Evolutionary conservation across 1,140 invertebrate genomes (phyloP).

Genomic region (Drosophila kanapiae): DNA sequence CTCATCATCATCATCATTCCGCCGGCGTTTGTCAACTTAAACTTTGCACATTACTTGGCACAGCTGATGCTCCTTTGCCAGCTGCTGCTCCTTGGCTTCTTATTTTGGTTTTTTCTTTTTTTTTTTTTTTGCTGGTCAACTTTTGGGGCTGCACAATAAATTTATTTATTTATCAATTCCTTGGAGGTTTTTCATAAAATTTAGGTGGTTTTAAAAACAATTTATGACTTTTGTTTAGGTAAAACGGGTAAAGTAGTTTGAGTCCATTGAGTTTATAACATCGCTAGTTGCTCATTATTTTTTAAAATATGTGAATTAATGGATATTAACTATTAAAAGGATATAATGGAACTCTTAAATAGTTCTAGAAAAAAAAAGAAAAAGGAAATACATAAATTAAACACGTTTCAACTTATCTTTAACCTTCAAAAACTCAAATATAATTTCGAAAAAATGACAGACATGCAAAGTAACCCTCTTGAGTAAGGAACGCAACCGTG

Average conservation of each 20-base stretch:
- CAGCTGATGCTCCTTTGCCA: slow-evolving; percentile 33
- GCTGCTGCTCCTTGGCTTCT: slow-evolving; percentile 2
- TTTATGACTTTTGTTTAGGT: neutral
- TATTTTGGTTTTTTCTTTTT: neutral
- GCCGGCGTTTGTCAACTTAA: slow-evolving; percentile 41
- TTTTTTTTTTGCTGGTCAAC: slow-evolving; percentile 1
- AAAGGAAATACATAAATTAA: neutral
- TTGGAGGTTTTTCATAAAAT: neutral
- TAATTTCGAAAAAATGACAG: neutral
- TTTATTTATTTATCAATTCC: slow-evolving; percentile 7
- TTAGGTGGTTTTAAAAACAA: neutral
- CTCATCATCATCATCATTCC: slow-evolving; percentile 28
- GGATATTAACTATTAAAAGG: neutral
- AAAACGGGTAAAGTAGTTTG: neutral
- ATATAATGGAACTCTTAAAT: neutral
- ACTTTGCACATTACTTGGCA: slow-evolving; percentile 40
- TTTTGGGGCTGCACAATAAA: slow-evolving; percentile 2
- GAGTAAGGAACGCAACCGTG: neutral
- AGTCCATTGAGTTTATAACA: neutral
- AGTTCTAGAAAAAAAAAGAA: too few relatives aligned
- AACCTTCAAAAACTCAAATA: neutral
- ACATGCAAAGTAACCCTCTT: slow-evolving; percentile 10
- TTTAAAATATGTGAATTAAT: neutral
- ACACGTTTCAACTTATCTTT: neutral
- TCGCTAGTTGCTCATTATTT: too few relatives aligned